phyloP scores from a whole-genome alignment of 2,888 invertebrate genomes.

The Willowsia nigromaculata region DNA sequence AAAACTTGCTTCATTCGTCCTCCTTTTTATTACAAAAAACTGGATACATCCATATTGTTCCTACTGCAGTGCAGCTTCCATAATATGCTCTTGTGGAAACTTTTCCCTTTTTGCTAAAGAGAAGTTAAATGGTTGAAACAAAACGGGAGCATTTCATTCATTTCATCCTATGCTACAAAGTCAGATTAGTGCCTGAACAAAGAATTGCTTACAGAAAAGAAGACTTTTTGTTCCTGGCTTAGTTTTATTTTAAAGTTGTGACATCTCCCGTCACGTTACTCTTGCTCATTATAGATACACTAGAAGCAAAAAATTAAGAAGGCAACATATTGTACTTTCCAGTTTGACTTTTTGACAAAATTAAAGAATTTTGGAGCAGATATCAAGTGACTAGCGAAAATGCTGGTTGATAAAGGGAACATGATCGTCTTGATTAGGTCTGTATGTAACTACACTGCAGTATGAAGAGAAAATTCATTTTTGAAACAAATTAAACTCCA shows the following conservation, averaged over 20 bases:
- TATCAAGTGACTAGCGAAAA: not conserved
- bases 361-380: not conserved
- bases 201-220: not conserved
- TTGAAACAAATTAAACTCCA: too few relatives aligned
- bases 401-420: not conserved
- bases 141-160: not conserved
- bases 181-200: not conserved
- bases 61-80: not conserved
- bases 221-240: not conserved
- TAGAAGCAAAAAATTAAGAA: not conserved
- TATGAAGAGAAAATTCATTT: not conserved
- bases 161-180: not conserved
- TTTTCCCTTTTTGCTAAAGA: not conserved
- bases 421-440: not conserved
- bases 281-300: not conserved
- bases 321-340: not conserved
- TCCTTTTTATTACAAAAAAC: not conserved
- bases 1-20: not conserved
- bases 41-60: not conserved
- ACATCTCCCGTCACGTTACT: not conserved
- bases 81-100: not conserved
- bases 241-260: not conserved
- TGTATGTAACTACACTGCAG: not conserved
- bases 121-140: not conserved
- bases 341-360: not conserved